Conservation (phyloP, 1,140 invertebrate genomes). For the Platyscapa corneri region DNA sequence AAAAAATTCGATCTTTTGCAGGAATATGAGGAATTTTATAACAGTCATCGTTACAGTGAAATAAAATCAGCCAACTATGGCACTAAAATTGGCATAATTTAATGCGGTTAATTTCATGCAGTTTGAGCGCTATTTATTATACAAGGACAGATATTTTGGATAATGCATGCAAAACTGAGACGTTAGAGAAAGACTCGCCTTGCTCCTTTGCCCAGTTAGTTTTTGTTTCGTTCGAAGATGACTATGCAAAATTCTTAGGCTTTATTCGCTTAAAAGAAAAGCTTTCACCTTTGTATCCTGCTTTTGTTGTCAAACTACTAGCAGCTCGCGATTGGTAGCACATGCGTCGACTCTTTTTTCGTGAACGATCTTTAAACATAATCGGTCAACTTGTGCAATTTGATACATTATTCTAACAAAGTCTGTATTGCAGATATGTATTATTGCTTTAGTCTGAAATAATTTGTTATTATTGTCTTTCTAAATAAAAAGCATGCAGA, state of each 20-base stretch:
- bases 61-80: not conserved
- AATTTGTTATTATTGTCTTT: too few species aligned
- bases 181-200: not conserved
- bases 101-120: not conserved
- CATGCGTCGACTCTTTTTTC: not conserved
- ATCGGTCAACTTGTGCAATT: too few species aligned
- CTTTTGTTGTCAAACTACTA: not conserved
- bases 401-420: too few species aligned
- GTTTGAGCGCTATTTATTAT: not conserved
- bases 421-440: too few species aligned
- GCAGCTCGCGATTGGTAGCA: not conserved
- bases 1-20: too few species aligned
- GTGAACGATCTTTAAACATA: not conserved
- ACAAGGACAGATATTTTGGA: conserved; percentile 2
- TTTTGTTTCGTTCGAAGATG: not conserved
- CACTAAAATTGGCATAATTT: not conserved
- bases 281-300: not conserved
- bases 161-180: conserved; percentile 3
- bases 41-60: not conserved
- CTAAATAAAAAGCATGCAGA: too few species aligned
- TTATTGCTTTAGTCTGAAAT: too few species aligned
- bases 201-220: not conserved
- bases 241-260: too few species aligned
- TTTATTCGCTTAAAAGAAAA: not conserved
- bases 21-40: not conserved